phyloP scores from a whole-genome alignment of 2,888 invertebrate species.

The Dimorphilus gyrociliatus region DNA sequence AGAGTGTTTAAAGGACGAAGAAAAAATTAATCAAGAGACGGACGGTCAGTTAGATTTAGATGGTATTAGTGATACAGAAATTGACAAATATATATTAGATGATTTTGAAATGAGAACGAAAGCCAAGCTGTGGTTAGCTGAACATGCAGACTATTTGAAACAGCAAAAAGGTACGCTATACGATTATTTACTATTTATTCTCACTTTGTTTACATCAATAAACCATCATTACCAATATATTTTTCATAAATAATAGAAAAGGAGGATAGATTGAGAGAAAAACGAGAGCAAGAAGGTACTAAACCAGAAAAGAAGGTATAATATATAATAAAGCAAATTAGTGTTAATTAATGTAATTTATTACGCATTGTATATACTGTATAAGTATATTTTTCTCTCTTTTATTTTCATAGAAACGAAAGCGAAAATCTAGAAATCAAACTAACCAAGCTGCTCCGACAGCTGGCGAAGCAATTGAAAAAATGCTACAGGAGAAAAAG shows the following conservation, averaged over 20 bases:
- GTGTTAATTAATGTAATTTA: no score
- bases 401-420: constrained; percentile 15
- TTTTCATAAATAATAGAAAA: background rate
- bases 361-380: no score
- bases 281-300: background rate
- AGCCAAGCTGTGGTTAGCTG: constrained; percentile 64
- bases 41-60: constrained; percentile 49
- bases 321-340: no score
- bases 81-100: constrained; percentile 64
- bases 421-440: constrained; percentile 12
- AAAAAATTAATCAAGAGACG: constrained; percentile 12
- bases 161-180: constrained; percentile 50
- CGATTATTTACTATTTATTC: no score
- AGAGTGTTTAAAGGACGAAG: constrained; percentile 28
- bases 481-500: constrained; percentile 85
- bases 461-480: constrained; percentile 76
- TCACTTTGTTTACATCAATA: no score
- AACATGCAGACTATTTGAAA: constrained; percentile 69
- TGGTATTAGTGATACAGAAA: constrained; percentile 69
- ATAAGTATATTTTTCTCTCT: background rate
- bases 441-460: constrained; percentile 32
- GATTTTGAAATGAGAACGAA: constrained; percentile 66
- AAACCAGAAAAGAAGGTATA: background rate
- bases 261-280: background rate
- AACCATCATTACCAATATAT: background rate